Percentiles rank a stretch among this genome's conserved stretches.
phyloP scores from a whole-genome alignment of 2,888 invertebrate genomes.

The Ditylenchus weischeri region DNA sequence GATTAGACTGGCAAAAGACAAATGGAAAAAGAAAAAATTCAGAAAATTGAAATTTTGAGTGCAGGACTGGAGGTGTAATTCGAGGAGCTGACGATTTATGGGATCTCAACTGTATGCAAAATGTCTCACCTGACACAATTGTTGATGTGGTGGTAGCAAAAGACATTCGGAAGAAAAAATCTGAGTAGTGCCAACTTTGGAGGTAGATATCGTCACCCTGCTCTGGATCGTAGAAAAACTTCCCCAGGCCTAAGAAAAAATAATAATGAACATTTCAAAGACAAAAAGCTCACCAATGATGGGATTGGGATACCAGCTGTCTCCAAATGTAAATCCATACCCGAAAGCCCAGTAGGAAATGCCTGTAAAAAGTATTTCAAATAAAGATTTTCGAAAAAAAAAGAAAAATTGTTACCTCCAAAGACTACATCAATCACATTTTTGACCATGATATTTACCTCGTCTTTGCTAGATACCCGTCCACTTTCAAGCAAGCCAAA shows the following conservation, averaged over 20 bases:
- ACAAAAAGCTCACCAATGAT: conserved; percentile 37
- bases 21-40: too few species aligned
- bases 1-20: too few species aligned
- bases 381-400: not conserved
- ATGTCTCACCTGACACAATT: conserved; percentile 51
- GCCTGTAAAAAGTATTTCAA: conserved; percentile 56
- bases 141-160: conserved; percentile 56
- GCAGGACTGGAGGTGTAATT: not conserved
- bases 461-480: conserved; percentile 55
- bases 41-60: too few species aligned
- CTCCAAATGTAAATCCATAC: conserved; percentile 83
- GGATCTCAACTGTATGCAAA: not conserved
- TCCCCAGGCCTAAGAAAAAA: conserved; percentile 39
- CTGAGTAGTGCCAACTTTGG: conserved; percentile 55
- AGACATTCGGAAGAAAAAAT: conserved; percentile 53
- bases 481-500: conserved; percentile 56
- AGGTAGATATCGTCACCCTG: conserved; percentile 20
- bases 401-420: conserved; percentile 65
- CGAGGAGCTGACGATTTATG: not conserved
- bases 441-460: conserved; percentile 79
- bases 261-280: conserved; percentile 1
- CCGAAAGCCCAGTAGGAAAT: conserved; percentile 91
- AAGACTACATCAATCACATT: conserved; percentile 83
- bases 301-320: conserved; percentile 42
- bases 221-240: conserved; percentile 54